Base-by-base conservation (phyloP, 1,140 invertebrate genomes). In the Pseudachorutes palmiensis region DNA sequence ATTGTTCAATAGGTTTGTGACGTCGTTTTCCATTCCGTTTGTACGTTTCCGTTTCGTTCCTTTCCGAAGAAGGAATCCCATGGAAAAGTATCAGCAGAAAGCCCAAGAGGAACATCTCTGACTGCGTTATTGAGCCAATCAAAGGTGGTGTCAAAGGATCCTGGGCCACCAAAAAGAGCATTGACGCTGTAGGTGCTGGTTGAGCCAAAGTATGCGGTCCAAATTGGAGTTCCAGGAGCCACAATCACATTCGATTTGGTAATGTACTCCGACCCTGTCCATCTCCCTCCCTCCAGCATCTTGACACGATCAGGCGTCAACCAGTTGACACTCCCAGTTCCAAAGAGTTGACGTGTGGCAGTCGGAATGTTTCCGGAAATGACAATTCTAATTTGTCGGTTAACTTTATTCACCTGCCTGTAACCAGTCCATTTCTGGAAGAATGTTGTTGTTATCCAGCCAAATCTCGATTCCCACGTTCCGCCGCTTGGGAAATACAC, bases 301-400 rank as follows among this genome's bases (percentile, higher is more conserved):
- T 36, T 61, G 30, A 61, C 30, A 32, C 59, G 59, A 61, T 61
- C 59, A 12, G 59, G 59, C 24, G 59, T 61, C 30, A 61, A 24
- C 59, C 59, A 61, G 59, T 61, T 61, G 14, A 31, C 5, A 14
- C 29, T 9, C 2, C 59, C 59, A 61, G 59, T 32, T 61, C 2
- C 29, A 31, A 61, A 61, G 24, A 61, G 59, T 9, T 61, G 14
- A 3, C 5, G 5, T 9, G 29, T 30, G 29, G 14, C 29, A 61
- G 59, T 9, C 24, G 59, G 29, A 61, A 61, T 32, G 59, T 61
- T 30, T 30, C 24, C 59, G 9, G 59, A 24, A 31, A 61, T 61
- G 16, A 31, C 29, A 14, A 61, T 30, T 9, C 9, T 9, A 32
- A 61, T 61, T 9, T 61, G 51, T 12, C 24, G 24, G 9, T 5